These are phyloP conservation scores for Siniperca obscura DNA, from an alignment of 2,797 vertebrate species.

Conservation along the genomic window DNA sequence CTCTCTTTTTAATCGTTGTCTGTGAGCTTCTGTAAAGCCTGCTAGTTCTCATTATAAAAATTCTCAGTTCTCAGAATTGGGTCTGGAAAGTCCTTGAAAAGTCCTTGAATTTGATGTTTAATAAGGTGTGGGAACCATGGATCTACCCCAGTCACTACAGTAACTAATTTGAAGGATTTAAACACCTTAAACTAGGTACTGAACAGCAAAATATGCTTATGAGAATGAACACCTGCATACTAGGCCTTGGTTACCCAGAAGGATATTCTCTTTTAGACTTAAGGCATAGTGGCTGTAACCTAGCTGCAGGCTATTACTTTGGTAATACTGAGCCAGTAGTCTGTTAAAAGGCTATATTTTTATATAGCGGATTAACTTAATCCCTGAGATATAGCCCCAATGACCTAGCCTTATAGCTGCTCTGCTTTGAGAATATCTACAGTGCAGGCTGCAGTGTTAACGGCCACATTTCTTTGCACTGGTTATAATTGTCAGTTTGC, in stretches of 20 bases:
- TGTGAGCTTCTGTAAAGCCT: too few relatives aligned
- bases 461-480: constrained; percentile 22
- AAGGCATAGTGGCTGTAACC: constrained; percentile 21
- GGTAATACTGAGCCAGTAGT: constrained; percentile 51
- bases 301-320: constrained; percentile 46
- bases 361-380: constrained; percentile 72
- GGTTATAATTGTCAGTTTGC: constrained; percentile 58
- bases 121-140: too few relatives aligned
- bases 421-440: constrained; percentile 53
- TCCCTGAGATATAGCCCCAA: constrained; percentile 63
- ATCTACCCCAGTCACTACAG: neutral
- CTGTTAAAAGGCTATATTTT: constrained; percentile 69
- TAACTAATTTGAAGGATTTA: neutral
- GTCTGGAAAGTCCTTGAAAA: too few relatives aligned
- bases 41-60: too few relatives aligned
- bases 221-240: constrained; percentile 9
- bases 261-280: constrained; percentile 25
- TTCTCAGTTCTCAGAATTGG: too few relatives aligned
- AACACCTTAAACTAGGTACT: constrained; percentile 3
- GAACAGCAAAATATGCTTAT: neutral
- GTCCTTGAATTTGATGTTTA: too few relatives aligned
- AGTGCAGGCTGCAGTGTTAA: constrained; percentile 40
- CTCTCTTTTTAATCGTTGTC: too few relatives aligned
- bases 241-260: constrained; percentile 13
- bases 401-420: constrained; percentile 62